Base-by-base conservation (phyloP, 2,888 invertebrate genomes). In the Habroteleia sp. region DNA sequence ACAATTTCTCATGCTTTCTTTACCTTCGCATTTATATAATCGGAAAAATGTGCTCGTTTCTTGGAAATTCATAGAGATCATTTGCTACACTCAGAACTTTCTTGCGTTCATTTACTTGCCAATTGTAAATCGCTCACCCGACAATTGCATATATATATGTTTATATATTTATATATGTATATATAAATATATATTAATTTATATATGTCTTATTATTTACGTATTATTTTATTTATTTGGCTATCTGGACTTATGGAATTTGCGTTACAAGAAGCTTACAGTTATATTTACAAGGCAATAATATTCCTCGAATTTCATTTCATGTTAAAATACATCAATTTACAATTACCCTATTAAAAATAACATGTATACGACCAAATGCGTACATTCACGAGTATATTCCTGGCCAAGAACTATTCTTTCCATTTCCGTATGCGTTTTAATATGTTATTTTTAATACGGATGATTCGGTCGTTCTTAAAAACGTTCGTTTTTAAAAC, bases 191-290 rank as follows among this genome's bases (percentile, higher is more conserved):
- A 8, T 41, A 35, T 2, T 48, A 10, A 44, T 48, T 44, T 58
- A 58, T 58, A 42, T 25, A 23, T 46, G 13, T 44, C 37, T 62
- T 42, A 58, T 58, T 16, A 11, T 48, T 60, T 60, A 41, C 41
- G 17, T 35, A 35, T 50, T 41, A 33, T 6, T 23, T 35, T 60
- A 69, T 17, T n/a, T n/a, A 39, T 58, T 52, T 65, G 71, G 48
- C 65, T 73, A 73, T 66, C 56, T 50, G 63, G 65, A 56, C 72
- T 72, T 72, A 56, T 8, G 58, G 63, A 58, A 62, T 65, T 41
- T 50, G 54, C 54, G 23, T 56, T 72, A 50, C 37, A 50, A 73
- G 72, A 71, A 71, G 69, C 69, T 69, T 60, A 52, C 60, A 60
- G 37, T 60, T 31, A 60, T 69, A 69, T 69, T 52, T 69, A 69